Base-by-base conservation (phyloP, 2,888 invertebrate genomes). In the Acanthosoma haemorrhoidale region DNA sequence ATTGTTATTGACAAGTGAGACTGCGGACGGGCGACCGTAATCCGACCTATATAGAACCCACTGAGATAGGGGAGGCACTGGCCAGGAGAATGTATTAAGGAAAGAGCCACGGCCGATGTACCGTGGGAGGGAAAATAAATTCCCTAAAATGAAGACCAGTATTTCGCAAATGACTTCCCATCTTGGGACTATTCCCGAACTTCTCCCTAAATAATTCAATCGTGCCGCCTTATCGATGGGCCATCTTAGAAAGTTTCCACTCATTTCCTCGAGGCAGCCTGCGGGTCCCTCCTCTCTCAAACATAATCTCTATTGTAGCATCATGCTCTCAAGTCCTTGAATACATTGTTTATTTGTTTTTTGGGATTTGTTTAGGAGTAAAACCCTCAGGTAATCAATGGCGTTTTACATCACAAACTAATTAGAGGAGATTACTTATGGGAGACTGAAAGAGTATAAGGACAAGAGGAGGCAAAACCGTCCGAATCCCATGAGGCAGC, bases 1-100 rank as follows among this genome's bases (percentile, higher is more conserved):
- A n/a, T n/a, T n/a, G n/a, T n/a, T 29, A 25, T 4, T 1, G 51
- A 51, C 43, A 43, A 43, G 21, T 43, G 21, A 21, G 21, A 43
- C 8, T 21, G 43, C 51, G 25, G 5, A n/a, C n/a, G n/a, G 0
- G 29, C 13, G 25, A 51, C 51, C 51, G 51, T 51, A 51, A 51
- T 51, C 51, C 51, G 51, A 51, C 51, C 51, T 51, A 51, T 51
- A 25, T 51, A 51, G 25, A n/a, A n/a, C n/a, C n/a, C n/a, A n/a
- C n/a, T 3, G n/a, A n/a, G 1, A 2, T 3, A 11, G 8, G 11
- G 2, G 9, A 9, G 43, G 1, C n/a, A 6, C n/a, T 13, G 25
- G 21, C 13, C 3, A n/a, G 18, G 51, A 13, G 25, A n/a, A n/a
- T 4, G 2, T 51, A 51, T 51, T 51, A 51, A 51, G 13, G 3